phyloP scores from a whole-genome alignment of 2,797 vertebrate species.

The Craterocephalus amniculus region DNA sequence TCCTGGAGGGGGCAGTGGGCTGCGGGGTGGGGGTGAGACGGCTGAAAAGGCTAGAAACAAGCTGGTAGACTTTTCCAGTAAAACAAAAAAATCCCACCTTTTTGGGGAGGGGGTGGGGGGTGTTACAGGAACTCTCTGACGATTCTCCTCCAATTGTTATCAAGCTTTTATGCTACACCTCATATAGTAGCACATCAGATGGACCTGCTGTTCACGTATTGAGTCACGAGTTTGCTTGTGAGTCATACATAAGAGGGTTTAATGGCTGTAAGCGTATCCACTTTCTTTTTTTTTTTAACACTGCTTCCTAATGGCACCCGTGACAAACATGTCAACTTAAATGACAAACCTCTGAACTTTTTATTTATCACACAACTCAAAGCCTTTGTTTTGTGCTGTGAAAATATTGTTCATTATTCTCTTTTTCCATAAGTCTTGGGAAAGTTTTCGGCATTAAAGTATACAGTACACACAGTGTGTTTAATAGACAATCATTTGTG shows the following conservation, averaged over 20 bases:
- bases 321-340: slow-evolving; percentile 58
- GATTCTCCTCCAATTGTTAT: slow-evolving; percentile 47
- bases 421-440: slow-evolving; percentile 24
- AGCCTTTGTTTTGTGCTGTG: slow-evolving; percentile 47
- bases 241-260: slow-evolving; percentile 46
- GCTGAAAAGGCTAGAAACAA: slow-evolving; percentile 54
- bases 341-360: slow-evolving; percentile 27
- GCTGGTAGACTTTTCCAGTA: slow-evolving; percentile 30
- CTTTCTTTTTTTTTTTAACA: slow-evolving; percentile 37
- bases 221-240: slow-evolving; percentile 65
- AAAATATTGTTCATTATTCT: slow-evolving; percentile 47
- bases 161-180: slow-evolving; percentile 29
- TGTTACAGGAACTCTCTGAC: slow-evolving; percentile 50
- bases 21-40: slow-evolving; percentile 38
- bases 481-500: slow-evolving; percentile 24
- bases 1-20: slow-evolving; percentile 55
- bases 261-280: slow-evolving; percentile 32
- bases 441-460: slow-evolving; percentile 36
- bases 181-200: slow-evolving; percentile 47
- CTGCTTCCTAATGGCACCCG: slow-evolving; percentile 30
- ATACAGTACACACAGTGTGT: slow-evolving; percentile 14
- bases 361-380: slow-evolving; percentile 27
- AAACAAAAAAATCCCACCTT: slow-evolving; percentile 63
- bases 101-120: not conserved
- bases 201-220: slow-evolving; percentile 57